Percentiles rank a stretch among this genome's conserved stretches.
These are phyloP conservation scores for Trisateles emortualis DNA, from an alignment of 2,888 invertebrate genomes.

Conservation along the genomic window DNA sequence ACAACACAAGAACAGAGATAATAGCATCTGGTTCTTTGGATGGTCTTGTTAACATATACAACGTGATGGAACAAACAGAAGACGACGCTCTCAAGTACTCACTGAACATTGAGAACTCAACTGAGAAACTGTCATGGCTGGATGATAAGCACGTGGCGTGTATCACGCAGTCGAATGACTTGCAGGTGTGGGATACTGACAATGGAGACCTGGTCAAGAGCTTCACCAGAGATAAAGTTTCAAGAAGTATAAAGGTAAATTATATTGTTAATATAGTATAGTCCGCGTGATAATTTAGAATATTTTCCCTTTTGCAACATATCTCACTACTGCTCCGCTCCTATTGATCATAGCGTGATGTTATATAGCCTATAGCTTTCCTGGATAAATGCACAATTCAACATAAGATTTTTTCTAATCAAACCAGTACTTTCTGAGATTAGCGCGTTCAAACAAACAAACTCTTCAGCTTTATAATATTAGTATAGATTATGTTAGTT, in stretches of 20 bases:
- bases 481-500: too few species aligned
- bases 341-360: too few species aligned
- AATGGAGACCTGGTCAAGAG: slow-evolving; percentile 87
- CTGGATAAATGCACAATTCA: too few species aligned
- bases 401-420: too few species aligned
- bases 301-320: too few species aligned
- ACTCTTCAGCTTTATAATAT: too few species aligned
- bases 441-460: too few species aligned
- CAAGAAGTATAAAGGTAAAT: slow-evolving; percentile 85
- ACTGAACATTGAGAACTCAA: slow-evolving; percentile 92
- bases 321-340: too few species aligned
- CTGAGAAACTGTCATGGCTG: slow-evolving; percentile 89
- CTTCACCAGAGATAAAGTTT: slow-evolving; percentile 87
- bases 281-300: too few species aligned
- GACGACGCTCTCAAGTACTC: slow-evolving; percentile 93
- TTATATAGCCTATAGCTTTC: too few species aligned
- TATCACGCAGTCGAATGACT: slow-evolving; percentile 90
- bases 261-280: too few species aligned
- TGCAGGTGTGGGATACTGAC: slow-evolving; percentile 89
- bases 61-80: slow-evolving; percentile 90
- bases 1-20: slow-evolving; percentile 88
- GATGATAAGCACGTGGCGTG: slow-evolving; percentile 84
- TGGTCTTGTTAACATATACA: slow-evolving; percentile 94
- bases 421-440: too few species aligned
- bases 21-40: slow-evolving; percentile 93